Evolutionary conservation across 1,140 invertebrate genomes (phyloP).

Genomic region (Leptonema lineaticorne): DNA sequence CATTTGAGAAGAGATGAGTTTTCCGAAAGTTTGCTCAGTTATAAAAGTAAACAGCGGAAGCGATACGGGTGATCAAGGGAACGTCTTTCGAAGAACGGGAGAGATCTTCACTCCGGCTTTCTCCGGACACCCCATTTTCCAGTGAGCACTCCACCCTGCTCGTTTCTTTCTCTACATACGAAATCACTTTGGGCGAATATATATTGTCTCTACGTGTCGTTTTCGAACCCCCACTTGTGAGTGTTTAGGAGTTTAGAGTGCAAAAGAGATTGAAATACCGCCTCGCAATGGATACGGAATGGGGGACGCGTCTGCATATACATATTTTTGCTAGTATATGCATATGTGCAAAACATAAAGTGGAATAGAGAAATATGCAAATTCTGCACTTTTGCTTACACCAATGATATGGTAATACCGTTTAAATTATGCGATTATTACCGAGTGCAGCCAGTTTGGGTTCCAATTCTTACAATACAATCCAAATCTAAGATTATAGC

Average conservation of each 20-base stretch:
- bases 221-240: constrained; percentile 3
- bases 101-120: too few relatives aligned
- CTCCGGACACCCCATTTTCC: too few relatives aligned
- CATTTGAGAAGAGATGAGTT: neutral
- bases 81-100: neutral
- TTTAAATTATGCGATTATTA: too few relatives aligned
- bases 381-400: neutral
- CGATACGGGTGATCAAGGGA: constrained; percentile 27
- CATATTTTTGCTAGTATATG: neutral
- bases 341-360: constrained; percentile 3
- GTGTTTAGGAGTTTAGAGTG: constrained; percentile 30
- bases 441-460: too few relatives aligned
- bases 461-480: too few relatives aligned
- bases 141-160: neutral
- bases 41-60: constrained; percentile 16
- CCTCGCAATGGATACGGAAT: constrained; percentile 12
- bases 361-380: constrained; percentile 20
- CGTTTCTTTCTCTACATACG: neutral
- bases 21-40: constrained; percentile 14
- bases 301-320: too few relatives aligned
- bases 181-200: constrained; percentile 27
- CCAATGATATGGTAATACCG: neutral
- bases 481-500: too few relatives aligned
- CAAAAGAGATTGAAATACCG: constrained; percentile 31
- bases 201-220: constrained; percentile 26